Evolutionary conservation across 2,797 vertebrate species (phyloP).

Genomic region (Chelonia mydas): DNA sequence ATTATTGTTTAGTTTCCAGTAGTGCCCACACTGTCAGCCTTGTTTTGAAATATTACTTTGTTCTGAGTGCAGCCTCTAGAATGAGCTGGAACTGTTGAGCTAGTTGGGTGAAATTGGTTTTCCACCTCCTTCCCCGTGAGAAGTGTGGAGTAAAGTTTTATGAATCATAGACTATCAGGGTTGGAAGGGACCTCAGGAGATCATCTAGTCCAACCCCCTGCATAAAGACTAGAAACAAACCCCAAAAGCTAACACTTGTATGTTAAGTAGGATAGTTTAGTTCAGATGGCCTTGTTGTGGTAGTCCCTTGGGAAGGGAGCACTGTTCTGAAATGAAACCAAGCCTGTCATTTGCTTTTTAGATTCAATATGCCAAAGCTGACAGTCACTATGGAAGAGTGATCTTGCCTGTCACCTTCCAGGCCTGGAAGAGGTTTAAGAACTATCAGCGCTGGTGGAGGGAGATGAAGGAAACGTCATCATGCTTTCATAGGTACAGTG

Average conservation of each 20-base stretch:
- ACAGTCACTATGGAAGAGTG: constrained; percentile 30
- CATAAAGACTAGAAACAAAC: neutral
- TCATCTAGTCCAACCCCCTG: too few relatives aligned
- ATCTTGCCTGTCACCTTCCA: constrained; percentile 59
- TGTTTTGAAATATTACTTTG: neutral
- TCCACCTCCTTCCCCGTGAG: neutral
- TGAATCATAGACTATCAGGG: too few relatives aligned
- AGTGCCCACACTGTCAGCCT: neutral
- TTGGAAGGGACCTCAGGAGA: too few relatives aligned
- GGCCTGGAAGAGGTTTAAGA: constrained; percentile 53
- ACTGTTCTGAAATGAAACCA: neutral
- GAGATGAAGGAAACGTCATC: constrained; percentile 21
- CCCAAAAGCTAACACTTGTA: neutral
- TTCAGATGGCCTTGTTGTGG: neutral
- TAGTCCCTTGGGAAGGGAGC: too few relatives aligned
- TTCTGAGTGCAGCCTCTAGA: neutral
- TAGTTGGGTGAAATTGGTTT: neutral
- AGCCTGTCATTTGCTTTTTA: neutral
- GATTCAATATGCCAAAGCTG: constrained; percentile 59
- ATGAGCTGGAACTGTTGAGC: neutral
- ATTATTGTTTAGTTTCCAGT: neutral
- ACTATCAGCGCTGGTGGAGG: neutral
- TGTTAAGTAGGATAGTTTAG: neutral
- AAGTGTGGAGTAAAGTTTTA: neutral
- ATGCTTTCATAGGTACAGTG: constrained; percentile 62